Conservation (phyloP, 2,797 vertebrate genomes). For the Onychomys arenicola region DNA sequence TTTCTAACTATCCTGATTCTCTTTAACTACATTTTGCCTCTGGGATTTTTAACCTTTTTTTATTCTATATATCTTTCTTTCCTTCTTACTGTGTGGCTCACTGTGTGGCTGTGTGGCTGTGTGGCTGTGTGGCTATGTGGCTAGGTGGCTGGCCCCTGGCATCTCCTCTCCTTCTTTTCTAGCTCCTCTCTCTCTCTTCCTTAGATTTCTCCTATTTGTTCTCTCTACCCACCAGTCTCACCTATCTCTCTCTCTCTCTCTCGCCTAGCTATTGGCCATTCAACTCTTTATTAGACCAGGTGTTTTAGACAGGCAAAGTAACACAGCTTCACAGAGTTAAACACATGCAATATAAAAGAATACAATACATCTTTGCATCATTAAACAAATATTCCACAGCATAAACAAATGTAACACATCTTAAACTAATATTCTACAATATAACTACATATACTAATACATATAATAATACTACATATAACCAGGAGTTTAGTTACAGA, state of each 20-base stretch:
- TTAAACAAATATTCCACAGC: background rate
- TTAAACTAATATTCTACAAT: background rate
- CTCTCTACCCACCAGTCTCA: too few relatives aligned
- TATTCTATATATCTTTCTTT: background rate
- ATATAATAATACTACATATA: background rate
- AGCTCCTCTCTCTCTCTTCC: background rate
- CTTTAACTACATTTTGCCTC: background rate
- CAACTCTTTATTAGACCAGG: background rate
- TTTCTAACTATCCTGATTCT: background rate
- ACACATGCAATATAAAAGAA: background rate
- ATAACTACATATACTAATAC: too few relatives aligned
- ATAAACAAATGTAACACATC: background rate
- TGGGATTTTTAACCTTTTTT: background rate
- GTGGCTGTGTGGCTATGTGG: too few relatives aligned
- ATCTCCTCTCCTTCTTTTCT: background rate
- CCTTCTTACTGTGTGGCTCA: background rate
- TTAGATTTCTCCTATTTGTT: background rate
- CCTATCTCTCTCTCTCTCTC: background rate
- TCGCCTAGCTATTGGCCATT: background rate
- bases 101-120: background rate
- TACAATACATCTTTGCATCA: background rate
- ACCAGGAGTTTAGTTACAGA: background rate
- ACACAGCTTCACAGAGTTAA: background rate
- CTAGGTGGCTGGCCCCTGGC: too few relatives aligned
- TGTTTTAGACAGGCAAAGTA: background rate